These are phyloP conservation scores for Eulithis prunata DNA, from an alignment of 2,888 invertebrate genomes.

Conservation along the genomic window DNA sequence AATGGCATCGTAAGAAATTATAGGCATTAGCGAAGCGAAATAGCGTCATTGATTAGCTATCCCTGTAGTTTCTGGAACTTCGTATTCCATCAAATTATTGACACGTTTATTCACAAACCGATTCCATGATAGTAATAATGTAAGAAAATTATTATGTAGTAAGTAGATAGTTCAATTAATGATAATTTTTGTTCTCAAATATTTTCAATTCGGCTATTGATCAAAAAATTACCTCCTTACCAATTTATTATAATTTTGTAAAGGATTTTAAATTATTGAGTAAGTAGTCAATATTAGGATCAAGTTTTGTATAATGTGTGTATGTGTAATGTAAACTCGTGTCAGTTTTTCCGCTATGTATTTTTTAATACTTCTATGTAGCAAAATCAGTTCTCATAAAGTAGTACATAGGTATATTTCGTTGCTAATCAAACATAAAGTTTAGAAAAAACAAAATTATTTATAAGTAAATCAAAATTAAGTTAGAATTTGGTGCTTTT, in stretches of 20 bases:
- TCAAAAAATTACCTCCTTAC: slow-evolving; percentile 29
- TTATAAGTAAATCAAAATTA: slow-evolving; percentile 2
- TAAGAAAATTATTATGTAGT: slow-evolving; percentile 7
- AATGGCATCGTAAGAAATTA: no score
- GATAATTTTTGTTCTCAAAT: slow-evolving; percentile 17
- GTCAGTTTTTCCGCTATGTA: slow-evolving; percentile 5
- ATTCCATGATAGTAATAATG: neutral
- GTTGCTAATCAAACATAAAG: neutral
- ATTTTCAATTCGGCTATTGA: slow-evolving; percentile 29
- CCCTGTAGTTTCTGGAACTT: no score
- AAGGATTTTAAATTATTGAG: no score
- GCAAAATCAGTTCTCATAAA: slow-evolving; percentile 17
- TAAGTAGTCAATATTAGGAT: slow-evolving; percentile 19
- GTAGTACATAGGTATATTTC: neutral
- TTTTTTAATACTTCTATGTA: slow-evolving; percentile 9
- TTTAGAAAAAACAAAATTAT: neutral
- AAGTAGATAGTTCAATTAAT: slow-evolving; percentile 24
- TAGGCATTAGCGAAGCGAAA: no score
- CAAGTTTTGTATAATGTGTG: slow-evolving; percentile 8
- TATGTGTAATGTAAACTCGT: neutral
- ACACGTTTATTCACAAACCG: neutral
- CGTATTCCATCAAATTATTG: no score
- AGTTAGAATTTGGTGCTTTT: neutral
- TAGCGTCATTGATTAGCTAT: no score
- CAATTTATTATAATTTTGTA: slow-evolving; percentile 9